Evolutionary conservation across 2,797 vertebrate genomes (phyloP), one percentile per base, ranked within the genome.

Genomic region (Hypotaenidia philippensis): DNA sequence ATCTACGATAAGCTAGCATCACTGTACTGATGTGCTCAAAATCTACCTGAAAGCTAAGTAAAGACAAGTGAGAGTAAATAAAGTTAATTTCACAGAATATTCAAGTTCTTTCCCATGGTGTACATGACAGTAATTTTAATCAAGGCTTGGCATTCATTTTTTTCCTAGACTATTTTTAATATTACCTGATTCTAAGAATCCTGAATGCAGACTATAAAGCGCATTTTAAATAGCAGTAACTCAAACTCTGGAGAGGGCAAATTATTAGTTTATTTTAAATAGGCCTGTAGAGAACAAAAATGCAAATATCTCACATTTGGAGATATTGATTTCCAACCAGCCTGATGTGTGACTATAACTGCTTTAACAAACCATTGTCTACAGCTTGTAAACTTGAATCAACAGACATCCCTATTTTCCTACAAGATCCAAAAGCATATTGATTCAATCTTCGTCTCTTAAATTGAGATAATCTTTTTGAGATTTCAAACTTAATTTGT

Each of bases 401-500:
- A 94, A 72, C 34, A 1, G 4, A 26, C 59, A 77, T 75, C 84
- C 70, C 40, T 95, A 87, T 64, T 91, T 69, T 20, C 79, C 66
- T 56, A 64, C 27, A 87, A 34, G 85, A 70, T 65, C 64, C 84
- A 32, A 69, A 96, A 90, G 38, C 5, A 4, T 93, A 97, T 96
- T 77, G 95, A 95, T 96, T 94, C 49, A 40, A 77, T 85, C 1
- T 14, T 26, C 20, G 1, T 32, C 84, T 71, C 75, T 95, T 76
- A 87, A 96, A 92, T 21, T 52, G 89, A 96, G 75, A 94, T 95
- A 93, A 96, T 91, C 70, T 80, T 94, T 87, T 57, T 60, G 92
- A 96, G 76, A 93, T 83, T 94, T 97, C 75, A 95, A 85, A 96
- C 86, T 83, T 95, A 94, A 97, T 97, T 97, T 96, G 84, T 32